A percentile compares a stretch with the other conserved stretches of the same genome.
Conservation (phyloP, 2,797 vertebrate species). For the Acanthis flammea region DNA sequence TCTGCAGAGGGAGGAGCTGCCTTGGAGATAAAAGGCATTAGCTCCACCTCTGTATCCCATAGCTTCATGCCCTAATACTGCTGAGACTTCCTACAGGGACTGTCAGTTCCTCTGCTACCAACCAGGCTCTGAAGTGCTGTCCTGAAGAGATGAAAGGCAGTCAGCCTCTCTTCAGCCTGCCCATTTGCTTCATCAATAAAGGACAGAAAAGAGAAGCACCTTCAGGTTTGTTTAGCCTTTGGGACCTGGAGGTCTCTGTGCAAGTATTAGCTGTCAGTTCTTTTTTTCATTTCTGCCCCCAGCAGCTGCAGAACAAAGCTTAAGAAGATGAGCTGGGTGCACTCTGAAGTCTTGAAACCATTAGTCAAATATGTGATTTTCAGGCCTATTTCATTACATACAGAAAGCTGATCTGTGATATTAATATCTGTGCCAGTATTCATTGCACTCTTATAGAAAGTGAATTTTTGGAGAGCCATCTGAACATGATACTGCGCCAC, state of each 20-base stretch:
- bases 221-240: background rate
- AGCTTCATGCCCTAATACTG: background rate
- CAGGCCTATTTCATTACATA: background rate
- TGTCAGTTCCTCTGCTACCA: background rate
- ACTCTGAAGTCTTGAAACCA: background rate
- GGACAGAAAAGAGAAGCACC: background rate
- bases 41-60: conserved; percentile 22
- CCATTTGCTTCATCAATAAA: background rate
- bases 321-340: background rate
- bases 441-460: background rate
- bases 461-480: background rate
- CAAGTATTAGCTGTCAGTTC: background rate
- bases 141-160: background rate
- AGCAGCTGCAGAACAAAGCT: background rate
- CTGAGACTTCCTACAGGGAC: background rate
- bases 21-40: background rate
- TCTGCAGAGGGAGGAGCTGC: conserved; percentile 19
- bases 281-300: background rate
- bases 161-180: background rate
- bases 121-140: background rate
- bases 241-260: background rate
- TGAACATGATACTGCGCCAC: background rate
- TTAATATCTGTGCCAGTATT: background rate
- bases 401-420: background rate
- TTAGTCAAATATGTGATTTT: background rate